A percentile compares a stretch with the other conserved stretches of the same genome.
Conservation (phyloP, 2,888 invertebrate species). For the Pterostichus niger region DNA sequence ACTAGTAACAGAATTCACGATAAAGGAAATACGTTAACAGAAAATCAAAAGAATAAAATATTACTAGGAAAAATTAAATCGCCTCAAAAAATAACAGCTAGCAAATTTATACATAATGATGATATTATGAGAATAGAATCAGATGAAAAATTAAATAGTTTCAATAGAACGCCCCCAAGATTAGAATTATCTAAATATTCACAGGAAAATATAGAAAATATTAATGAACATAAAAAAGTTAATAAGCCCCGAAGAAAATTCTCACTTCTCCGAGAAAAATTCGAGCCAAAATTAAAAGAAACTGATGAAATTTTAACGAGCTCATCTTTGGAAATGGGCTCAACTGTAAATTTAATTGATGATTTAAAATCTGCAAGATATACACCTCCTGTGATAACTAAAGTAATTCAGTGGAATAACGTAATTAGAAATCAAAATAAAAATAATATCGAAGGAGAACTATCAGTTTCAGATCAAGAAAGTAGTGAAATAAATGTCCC, state of each 20-base stretch:
- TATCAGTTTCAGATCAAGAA: constrained; percentile 52
- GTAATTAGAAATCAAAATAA: constrained; percentile 65
- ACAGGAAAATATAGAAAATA: constrained; percentile 20
- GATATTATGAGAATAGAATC: constrained; percentile 30
- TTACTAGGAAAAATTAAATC: constrained; percentile 13
- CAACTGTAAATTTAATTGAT: constrained; percentile 73
- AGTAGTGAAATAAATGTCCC: constrained; percentile 33
- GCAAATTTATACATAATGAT: not conserved
- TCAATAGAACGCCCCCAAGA: no score
- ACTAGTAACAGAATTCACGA: constrained; percentile 10
- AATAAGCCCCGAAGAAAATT: constrained; percentile 80
- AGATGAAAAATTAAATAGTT: constrained; percentile 39
- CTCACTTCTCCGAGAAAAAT: constrained; percentile 80
- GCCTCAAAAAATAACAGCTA: not conserved
- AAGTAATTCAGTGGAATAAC: constrained; percentile 70
- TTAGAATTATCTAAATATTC: no score
- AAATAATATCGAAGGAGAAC: constrained; percentile 42
- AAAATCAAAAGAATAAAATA: constrained; percentile 52
- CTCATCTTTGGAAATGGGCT: constrained; percentile 76
- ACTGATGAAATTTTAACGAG: constrained; percentile 76
- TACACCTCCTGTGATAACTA: constrained; percentile 70
- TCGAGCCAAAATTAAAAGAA: constrained; percentile 78
- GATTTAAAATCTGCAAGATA: constrained; percentile 73
- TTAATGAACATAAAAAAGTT: constrained; percentile 39
- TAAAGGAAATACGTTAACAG: constrained; percentile 44